Evolutionary conservation across 1,140 invertebrate species (phyloP), one percentile per base, ranked within the genome.

Genomic region (Scaptomyza pallida): DNA sequence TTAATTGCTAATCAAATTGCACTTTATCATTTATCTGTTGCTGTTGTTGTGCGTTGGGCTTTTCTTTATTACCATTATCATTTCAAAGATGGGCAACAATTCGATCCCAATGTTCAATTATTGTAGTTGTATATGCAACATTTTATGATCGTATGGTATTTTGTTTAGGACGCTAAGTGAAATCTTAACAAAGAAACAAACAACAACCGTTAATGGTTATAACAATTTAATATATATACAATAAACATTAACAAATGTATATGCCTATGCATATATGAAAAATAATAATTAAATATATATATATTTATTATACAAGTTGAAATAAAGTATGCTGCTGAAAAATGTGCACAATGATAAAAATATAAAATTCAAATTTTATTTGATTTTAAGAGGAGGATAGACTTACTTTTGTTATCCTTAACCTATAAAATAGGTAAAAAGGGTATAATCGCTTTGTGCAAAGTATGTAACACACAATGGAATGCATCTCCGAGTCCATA

Each of bases 121-220:
- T 68, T 75, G n/a, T n/a, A n/a, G n/a, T n/a, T n/a, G n/a, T n/a
- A n/a, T n/a, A n/a, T 83, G 79, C 75, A 60, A 47, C 63, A 70
- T 76, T 26, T 72, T 55, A 64, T 64, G 72, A 85, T 69, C 30
- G 6, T 1, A 30, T 10, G 0, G 26, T 55, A 62, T 62, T 75
- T 64, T 68, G 72, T 60, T 61, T 76, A 83, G 79, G 79, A 54
- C 61, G 43, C 75, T 83, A 85, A 75, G 72, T 64, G n/a, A 78
- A 62, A 44, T 23, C 30, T 9, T 30, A 9, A 1, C 8, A 30
- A 30, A 9, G 26, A 30, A 30, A 30, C 26, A 30, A 72, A 55
- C 12, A 47, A 8, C 17, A 26, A 13, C 45, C 45, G 45, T 5
- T 13, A 26, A 26, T n/a, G 21, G 45, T 13, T 33, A 15, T 21